A percentile compares a stretch with the other conserved stretches of the same genome.
Conservation (phyloP, 2,888 invertebrate species). For the Cabera pusaria region DNA sequence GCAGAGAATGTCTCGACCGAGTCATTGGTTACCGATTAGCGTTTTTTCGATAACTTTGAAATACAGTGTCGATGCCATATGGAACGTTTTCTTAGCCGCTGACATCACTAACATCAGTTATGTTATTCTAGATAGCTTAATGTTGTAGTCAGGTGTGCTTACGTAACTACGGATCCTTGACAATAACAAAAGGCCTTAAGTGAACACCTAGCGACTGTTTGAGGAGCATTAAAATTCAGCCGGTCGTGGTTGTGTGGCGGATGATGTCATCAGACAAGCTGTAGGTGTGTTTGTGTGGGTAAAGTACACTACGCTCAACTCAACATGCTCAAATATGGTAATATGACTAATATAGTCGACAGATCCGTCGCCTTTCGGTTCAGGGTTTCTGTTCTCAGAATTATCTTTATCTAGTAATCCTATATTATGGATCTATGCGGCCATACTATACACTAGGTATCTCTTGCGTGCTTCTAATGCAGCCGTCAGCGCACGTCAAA, state of each 20-base stretch:
- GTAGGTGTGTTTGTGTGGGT: constrained; percentile 60
- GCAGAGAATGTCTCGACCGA: constrained; percentile 62
- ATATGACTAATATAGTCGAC: constrained; percentile 70
- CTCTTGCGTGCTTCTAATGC: no score
- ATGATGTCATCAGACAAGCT: constrained; percentile 67
- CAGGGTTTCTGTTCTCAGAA: constrained; percentile 54
- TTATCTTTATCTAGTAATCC: no score
- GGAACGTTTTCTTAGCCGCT: constrained; percentile 29
- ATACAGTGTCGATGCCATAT: constrained; percentile 49
- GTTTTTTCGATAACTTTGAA: constrained; percentile 60
- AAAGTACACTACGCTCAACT: constrained; percentile 43
- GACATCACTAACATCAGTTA: constrained; percentile 27
- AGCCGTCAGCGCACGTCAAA: constrained; percentile 36
- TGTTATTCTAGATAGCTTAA: constrained; percentile 22
- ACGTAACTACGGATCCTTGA: constrained; percentile 51
- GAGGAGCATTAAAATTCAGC: constrained; percentile 66
- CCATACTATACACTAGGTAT: no score
- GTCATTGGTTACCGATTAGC: constrained; percentile 49
- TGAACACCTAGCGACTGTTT: constrained; percentile 49
- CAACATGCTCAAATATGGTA: constrained; percentile 66
- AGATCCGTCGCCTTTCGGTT: constrained; percentile 57
- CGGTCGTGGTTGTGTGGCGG: constrained; percentile 36
- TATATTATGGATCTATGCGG: no score
- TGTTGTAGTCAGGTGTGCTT: constrained; percentile 31
- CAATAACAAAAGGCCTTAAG: constrained; percentile 44